Percentiles rank a stretch among this genome's conserved stretches.
Conservation (phyloP, 2,888 invertebrate genomes). For the Sarcophaga carnaria region DNA sequence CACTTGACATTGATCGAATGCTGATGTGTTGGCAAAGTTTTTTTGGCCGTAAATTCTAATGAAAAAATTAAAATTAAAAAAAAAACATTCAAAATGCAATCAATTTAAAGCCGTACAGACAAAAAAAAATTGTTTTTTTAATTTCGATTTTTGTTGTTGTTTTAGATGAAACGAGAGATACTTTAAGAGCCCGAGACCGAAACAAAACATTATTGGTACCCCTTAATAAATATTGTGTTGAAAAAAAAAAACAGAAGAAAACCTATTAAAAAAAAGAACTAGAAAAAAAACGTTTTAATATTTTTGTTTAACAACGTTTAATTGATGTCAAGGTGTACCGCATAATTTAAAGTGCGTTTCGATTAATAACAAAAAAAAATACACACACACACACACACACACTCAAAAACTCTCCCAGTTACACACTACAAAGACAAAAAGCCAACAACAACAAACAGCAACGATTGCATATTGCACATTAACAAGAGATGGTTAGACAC, state of each 20-base stretch:
- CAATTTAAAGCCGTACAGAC: conserved; percentile 14
- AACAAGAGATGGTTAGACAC: conserved; percentile 53
- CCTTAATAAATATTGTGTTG: not conserved
- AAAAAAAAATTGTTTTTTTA: conserved; percentile 50
- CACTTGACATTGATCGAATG: conserved; percentile 63
- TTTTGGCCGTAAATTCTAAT: conserved; percentile 56
- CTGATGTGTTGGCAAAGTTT: conserved; percentile 17
- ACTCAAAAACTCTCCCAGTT: conserved; percentile 56
- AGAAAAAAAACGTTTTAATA: conserved; percentile 32
- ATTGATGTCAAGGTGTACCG: conserved; percentile 79
- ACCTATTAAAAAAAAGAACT: not conserved
- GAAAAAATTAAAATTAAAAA: conserved; percentile 10
- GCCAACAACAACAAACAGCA: conserved; percentile 20
- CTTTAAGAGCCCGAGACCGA: conserved; percentile 20
- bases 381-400: conserved; percentile 60
- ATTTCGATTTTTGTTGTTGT: conserved; percentile 20
- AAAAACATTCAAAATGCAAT: conserved; percentile 8
- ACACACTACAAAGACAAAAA: not conserved
- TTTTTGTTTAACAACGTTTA: conserved; percentile 67
- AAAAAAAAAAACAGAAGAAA: not conserved
- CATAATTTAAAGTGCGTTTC: conserved; percentile 77
- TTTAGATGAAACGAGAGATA: conserved; percentile 40
- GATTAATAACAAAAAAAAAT: conserved; percentile 65
- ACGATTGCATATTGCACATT: conserved; percentile 27
- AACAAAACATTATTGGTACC: conserved; percentile 18